Evolutionary conservation across 2,888 invertebrate genomes (phyloP), one percentile per base, ranked within the genome.

Genomic region (Pedicia rivosa): DNA sequence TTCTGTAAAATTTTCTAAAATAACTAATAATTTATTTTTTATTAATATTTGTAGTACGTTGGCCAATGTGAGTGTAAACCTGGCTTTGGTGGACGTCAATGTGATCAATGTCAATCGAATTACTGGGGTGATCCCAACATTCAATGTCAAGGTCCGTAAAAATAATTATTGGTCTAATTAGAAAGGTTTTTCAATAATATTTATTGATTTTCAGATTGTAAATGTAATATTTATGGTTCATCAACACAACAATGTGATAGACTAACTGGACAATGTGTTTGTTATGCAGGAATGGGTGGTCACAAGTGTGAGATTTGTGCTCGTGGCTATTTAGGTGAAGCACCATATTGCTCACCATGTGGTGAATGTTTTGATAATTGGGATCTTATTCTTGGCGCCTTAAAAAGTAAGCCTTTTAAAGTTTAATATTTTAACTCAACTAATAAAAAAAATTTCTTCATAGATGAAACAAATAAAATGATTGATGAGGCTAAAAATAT

Each of bases 311-410:
- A 91, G 47, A 70, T 71, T 48, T 95, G 94, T 56, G 91, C 84
- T 19, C 72, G 97, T 44, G 95, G 95, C 2, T 95, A 84, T 54
- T 73, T 87, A 36, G 97, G 98, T 10, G 66, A 72, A 41, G 84
- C 92, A 41, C 94, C 97, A 1, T 68, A 78, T 48, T 99, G 99
- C 56, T 71, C 74, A 36, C 81, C 92, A 2, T 99, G 98, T 58
- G 98, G 97, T 13, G 97, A 98, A 61, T 99, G 98, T 63, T 99
- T 98, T 58, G 84, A 92, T 56, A 95, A 90, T 57, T 99, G 98
- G 98, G 97, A 98, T 59, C 53, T 71, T 37, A 80, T 91, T 42
- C 71, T 35, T 7, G 16, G 20, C 17, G 12, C 15, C 6, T 35
- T 35, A 35, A 19, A 25, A 60, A 65, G 69, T 67, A 53, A 35